Evolutionary conservation across 2,888 invertebrate genomes (phyloP), one percentile per base, ranked within the genome.

Genomic region (Drosophila demipolita): DNA sequence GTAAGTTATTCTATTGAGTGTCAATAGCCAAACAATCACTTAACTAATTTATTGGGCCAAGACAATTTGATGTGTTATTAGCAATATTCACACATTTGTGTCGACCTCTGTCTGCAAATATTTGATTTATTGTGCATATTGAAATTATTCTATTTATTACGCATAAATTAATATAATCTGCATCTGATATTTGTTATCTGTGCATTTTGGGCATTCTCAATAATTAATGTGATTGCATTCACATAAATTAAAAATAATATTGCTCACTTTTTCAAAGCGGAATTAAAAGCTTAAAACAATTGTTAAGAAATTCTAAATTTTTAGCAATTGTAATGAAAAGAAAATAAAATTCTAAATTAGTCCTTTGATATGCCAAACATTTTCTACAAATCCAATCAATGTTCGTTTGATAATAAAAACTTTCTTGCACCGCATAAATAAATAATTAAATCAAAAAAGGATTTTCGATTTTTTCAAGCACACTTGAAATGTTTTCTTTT

Each of bases 111-210:
- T 17, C 42, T 55, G 8, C 17, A 15, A 54, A 17, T 48, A 36
- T 62, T 59, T 74, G 38, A 73, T 61, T 74, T 60, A n/a, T 42
- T 42, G 36, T 33, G 42, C 23, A 32, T 15, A n/a, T 32, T 15
- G 15, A 5, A 23, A 11, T 23, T 32, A 33, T 7, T 45, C 1
- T 12, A 12, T 12, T 20, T 20, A 20, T 20, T 20, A 12, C 1
- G 12, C 42, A 45, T 3, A 20, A 20, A 45, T 20, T 12, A 7
- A 20, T 6, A 4, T 15, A 23, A 23, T 23, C 23, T 1, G 8
- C 15, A 45, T 45, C 15, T 23, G 23, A 45, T 23, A 45, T 45
- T 8, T 8, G 23, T 8, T 23, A 45, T 45, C 23, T 15, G 1
- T 4, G 15, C 23, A 15, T 15, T 45, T 23, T 15, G 1, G 40